These are phyloP conservation scores for Notothenia coriiceps DNA, from an alignment of 2,113 vertebrate genomes.

Conservation along the genomic window DNA sequence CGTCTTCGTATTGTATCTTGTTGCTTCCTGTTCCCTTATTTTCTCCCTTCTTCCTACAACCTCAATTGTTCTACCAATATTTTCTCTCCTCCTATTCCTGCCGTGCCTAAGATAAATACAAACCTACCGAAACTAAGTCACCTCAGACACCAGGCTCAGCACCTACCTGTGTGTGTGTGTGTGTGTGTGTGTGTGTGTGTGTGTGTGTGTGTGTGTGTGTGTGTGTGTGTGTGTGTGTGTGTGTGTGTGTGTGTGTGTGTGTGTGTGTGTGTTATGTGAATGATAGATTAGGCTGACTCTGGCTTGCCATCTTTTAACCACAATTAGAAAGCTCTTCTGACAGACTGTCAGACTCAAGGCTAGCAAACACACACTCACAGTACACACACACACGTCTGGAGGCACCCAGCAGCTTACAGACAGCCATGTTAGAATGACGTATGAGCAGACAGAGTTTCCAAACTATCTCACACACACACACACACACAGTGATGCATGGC, in stretches of 20 bases:
- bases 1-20: too few relatives aligned
- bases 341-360: conserved; percentile 70
- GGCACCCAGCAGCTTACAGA: conserved; percentile 50
- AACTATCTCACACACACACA: conserved; percentile 20
- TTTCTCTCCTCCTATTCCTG: too few relatives aligned
- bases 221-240: conserved; percentile 32
- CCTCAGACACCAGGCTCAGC: conserved; percentile 43
- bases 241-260: conserved; percentile 10
- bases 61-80: neutral
- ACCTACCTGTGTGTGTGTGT: conserved; percentile 35
- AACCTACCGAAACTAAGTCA: conserved; percentile 24
- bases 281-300: conserved; percentile 72
- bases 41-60: too few relatives aligned
- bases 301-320: conserved; percentile 80
- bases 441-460: conserved; percentile 48
- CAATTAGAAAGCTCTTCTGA: conserved; percentile 79
- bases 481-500: conserved; percentile 63
- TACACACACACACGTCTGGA: conserved; percentile 46
- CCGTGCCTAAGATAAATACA: conserved; percentile 5
- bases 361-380: conserved; percentile 38
- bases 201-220: conserved; percentile 18
- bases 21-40: too few relatives aligned
- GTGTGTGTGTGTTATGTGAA: conserved; percentile 38
- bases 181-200: conserved; percentile 29
- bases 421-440: conserved; percentile 54